These are phyloP conservation scores for Micrasema longulum DNA, from an alignment of 1,140 invertebrate genomes.

Conservation along the genomic window DNA sequence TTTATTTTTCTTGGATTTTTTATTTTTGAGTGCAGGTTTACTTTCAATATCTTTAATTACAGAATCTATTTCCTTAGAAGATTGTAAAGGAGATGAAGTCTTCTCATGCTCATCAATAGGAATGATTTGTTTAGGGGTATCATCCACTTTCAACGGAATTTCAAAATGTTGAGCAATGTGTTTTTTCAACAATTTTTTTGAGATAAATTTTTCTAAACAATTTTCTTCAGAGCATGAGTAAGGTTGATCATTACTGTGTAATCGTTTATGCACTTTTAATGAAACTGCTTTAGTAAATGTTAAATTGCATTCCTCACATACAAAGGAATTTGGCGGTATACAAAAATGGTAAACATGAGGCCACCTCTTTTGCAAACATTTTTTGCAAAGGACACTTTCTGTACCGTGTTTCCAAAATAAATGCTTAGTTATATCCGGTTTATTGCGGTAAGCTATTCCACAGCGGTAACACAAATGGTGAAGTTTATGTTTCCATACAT, in stretches of 20 bases:
- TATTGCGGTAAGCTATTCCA: conserved; percentile 86
- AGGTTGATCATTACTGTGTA: conserved; percentile 78
- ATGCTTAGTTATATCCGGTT: conserved; percentile 88
- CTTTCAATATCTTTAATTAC: conserved; percentile 57
- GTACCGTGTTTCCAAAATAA: conserved; percentile 92
- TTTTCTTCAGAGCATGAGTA: conserved; percentile 76
- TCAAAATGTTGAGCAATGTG: conserved; percentile 73
- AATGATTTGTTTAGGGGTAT: conserved; percentile 14
- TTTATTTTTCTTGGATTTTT: conserved; percentile 72
- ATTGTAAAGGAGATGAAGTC: conserved; percentile 55
- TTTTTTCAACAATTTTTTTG: conserved; percentile 80
- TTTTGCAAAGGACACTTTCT: conserved; percentile 85
- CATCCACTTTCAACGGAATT: conserved; percentile 58
- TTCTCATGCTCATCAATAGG: conserved; percentile 59
- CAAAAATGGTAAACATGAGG: conserved; percentile 92
- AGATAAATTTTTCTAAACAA: conserved; percentile 83
- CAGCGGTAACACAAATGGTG: conserved; percentile 88
- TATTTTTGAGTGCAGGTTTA: conserved; percentile 56
- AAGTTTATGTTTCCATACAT: conserved; percentile 90
- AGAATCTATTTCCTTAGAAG: conserved; percentile 57
- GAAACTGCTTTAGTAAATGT: conserved; percentile 81
- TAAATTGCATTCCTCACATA: conserved; percentile 83
- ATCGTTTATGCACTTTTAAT: conserved; percentile 83
- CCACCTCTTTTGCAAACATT: conserved; percentile 89
- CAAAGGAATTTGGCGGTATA: conserved; percentile 79